Conservation (phyloP, 1,140 invertebrate genomes). For the Pantala flavescens region DNA sequence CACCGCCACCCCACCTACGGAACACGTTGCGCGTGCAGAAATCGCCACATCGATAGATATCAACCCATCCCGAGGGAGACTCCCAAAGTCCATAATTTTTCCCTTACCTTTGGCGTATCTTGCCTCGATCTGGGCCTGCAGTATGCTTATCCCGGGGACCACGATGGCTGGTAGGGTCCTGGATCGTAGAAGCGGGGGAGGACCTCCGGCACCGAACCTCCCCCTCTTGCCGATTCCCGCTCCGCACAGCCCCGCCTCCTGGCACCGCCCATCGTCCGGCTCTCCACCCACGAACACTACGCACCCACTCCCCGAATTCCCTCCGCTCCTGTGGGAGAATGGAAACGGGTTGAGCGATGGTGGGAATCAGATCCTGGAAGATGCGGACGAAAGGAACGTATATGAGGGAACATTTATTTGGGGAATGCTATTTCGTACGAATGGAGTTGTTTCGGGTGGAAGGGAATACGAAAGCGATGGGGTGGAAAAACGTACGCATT, state of each 20-base stretch:
- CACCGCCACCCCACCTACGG: too few species aligned
- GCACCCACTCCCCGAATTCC: neutral
- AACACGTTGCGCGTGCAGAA: too few species aligned
- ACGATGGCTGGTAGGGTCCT: slow-evolving; percentile 80
- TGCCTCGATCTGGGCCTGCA: slow-evolving; percentile 68
- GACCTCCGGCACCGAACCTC: slow-evolving; percentile 35
- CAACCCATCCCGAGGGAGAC: too few species aligned
- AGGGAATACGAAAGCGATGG: too few species aligned
- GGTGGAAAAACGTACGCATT: too few species aligned
- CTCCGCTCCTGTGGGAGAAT: neutral
- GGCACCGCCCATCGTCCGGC: slow-evolving; percentile 29
- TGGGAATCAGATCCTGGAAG: too few species aligned
- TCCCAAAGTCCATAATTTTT: neutral
- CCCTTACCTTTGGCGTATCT: slow-evolving; percentile 36
- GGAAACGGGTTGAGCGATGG: too few species aligned
- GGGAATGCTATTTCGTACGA: too few species aligned
- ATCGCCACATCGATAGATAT: too few species aligned
- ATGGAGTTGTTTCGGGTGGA: too few species aligned
- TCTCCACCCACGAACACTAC: neutral
- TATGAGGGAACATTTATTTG: too few species aligned
- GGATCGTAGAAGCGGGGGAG: slow-evolving; percentile 68
- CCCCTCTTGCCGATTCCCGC: slow-evolving; percentile 33
- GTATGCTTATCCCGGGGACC: slow-evolving; percentile 71
- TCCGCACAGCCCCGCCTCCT: slow-evolving; percentile 30
- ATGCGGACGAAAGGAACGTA: too few species aligned